phyloP scores from a whole-genome alignment of 1,140 invertebrate genomes.

The Trinorchestia longiramus region DNA sequence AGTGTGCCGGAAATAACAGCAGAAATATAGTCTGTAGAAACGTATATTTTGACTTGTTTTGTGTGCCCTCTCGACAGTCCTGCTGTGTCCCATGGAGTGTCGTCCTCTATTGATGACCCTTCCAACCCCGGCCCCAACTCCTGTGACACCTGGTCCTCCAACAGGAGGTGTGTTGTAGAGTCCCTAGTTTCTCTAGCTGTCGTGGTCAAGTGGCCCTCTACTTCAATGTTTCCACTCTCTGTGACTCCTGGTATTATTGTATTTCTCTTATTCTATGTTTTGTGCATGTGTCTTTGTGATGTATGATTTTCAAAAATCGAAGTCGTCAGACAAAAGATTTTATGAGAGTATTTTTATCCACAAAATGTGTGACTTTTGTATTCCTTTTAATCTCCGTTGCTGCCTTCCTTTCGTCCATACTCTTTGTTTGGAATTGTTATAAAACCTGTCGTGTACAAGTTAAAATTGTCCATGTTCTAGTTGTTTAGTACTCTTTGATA shows the following conservation, averaged over 20 bases:
- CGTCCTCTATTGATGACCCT: constrained; percentile 29
- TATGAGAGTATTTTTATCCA: no score
- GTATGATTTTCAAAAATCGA: background rate
- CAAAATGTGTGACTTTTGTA: no score
- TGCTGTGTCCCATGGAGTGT: constrained; percentile 14
- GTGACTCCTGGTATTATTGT: background rate
- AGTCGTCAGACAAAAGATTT: no score
- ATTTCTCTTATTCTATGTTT: background rate
- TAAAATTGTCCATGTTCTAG: background rate
- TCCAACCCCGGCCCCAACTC: constrained; percentile 29
- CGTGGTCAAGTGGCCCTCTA: background rate
- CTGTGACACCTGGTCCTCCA: constrained; percentile 57
- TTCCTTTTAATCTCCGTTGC: no score
- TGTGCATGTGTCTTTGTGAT: background rate
- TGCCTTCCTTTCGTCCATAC: no score
- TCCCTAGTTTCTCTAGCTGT: background rate
- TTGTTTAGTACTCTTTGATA: background rate
- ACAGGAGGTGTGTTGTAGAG: constrained; percentile 36
- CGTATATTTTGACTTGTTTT: background rate
- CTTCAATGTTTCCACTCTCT: background rate
- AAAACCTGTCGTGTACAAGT: background rate
- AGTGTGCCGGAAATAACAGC: background rate
- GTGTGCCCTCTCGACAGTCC: constrained; percentile 5
- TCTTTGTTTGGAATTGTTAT: background rate
- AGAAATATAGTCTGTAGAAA: background rate